Evolutionary conservation across 2,797 vertebrate genomes (phyloP), one percentile per base, ranked within the genome.

Genomic region (Coregonus ussuriensis): DNA sequence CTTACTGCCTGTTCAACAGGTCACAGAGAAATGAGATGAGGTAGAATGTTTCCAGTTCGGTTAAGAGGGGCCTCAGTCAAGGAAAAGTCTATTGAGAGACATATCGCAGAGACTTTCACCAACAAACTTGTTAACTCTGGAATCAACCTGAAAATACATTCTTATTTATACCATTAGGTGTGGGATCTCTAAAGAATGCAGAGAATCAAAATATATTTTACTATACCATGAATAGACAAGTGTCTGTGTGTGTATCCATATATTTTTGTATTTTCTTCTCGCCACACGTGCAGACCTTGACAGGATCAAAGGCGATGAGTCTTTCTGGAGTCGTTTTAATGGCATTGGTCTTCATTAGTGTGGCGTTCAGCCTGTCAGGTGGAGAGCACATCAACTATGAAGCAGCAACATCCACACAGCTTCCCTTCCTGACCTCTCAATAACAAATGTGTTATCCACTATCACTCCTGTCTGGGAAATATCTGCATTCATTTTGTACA

Each of bases 1-100:
- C 84, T 79, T 71, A 82, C 74, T 63, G 7, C 82, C 84, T 93
- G 92, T 90, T 92, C 85, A 88, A 85, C 90, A 89, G 87, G 87
- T 82, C 86, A 77, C 72, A 85, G 83, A 85, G 90, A 83, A 91
- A 91, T 87, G 82, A 91, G 86, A 84, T 78, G 74, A 77, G 82
- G 80, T 83, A 80, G 84, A 81, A 81, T 81, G 85, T 88, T 87
- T 77, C 75, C 68, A 75, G 68, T 53, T 53, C 53, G 6, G 2
- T 2, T 18, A 4, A 72, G 25, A 72, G 4, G 18, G n/a, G n/a
- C 3, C n/a, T 2, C n/a, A 29, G 21, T 63, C 3, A 11, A 25
- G 21, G 21, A 29, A 16, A 63, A 25, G 25, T 13, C 21, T 25
- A 3, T 21, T 25, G 59, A 63, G 59, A 25, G 29, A 33, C 31